Conservation (phyloP, 2,888 invertebrate genomes). For the Amaurobius ferox region DNA sequence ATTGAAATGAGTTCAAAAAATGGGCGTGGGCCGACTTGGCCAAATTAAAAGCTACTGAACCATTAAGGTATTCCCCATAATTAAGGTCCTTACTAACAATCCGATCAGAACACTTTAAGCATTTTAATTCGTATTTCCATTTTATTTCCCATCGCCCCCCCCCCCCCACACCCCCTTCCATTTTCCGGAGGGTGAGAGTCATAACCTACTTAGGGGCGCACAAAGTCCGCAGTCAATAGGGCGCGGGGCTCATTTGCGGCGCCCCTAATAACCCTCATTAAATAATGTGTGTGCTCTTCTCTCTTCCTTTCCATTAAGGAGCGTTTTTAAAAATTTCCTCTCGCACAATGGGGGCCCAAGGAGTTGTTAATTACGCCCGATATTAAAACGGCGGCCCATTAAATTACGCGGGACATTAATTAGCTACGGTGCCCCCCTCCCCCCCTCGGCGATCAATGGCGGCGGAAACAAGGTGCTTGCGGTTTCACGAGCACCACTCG, state of each 20-base stretch:
- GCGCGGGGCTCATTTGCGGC: constrained; percentile 70
- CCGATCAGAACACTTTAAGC: constrained; percentile 56
- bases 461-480: constrained; percentile 70
- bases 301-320: constrained; percentile 62
- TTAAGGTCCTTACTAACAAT: constrained; percentile 6
- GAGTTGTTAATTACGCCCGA: constrained; percentile 70
- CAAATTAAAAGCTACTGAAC: constrained; percentile 2
- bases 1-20: no score
- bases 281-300: constrained; percentile 56
- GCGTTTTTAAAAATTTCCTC: constrained; percentile 69
- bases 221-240: constrained; percentile 65
- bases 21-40: background rate
- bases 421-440: constrained; percentile 17
- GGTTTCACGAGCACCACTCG: constrained; percentile 69
- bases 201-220: constrained; percentile 66
- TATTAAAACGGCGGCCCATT: constrained; percentile 72
- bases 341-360: constrained; percentile 65
- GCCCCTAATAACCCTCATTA: constrained; percentile 72
- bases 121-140: constrained; percentile 61
- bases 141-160: constrained; percentile 43
- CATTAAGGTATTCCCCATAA: background rate
- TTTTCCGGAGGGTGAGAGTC: constrained; percentile 28
- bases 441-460: constrained; percentile 53
- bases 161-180: background rate
- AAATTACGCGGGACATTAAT: constrained; percentile 72